A percentile compares a stretch with the other conserved stretches of the same genome.
Evolutionary conservation across 2,888 invertebrate genomes (phyloP).

Genomic region (Dicranocentrus wangi): DNA sequence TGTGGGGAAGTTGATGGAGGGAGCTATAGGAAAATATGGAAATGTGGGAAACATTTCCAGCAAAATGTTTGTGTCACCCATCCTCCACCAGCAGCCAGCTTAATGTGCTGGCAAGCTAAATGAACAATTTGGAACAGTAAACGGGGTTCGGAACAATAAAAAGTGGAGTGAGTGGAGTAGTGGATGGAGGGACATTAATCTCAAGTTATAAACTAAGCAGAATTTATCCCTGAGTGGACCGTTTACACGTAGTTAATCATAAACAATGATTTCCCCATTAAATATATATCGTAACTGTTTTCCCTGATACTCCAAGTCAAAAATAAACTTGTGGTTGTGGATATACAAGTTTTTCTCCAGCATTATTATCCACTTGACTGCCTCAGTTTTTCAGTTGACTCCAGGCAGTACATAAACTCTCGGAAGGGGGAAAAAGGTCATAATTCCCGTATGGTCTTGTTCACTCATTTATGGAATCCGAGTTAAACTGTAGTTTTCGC

Average conservation of each 20-base stretch:
- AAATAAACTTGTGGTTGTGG: not conserved
- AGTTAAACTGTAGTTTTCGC: constrained; percentile 5
- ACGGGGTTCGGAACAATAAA: too few species aligned
- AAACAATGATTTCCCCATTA: constrained; percentile 45
- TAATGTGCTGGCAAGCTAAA: too few species aligned
- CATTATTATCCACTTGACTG: constrained; percentile 53
- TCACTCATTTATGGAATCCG: not conserved
- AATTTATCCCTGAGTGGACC: too few species aligned
- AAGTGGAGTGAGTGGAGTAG: too few species aligned
- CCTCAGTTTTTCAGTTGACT: constrained; percentile 35
- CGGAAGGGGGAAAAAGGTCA: constrained; percentile 32
- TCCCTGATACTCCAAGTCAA: too few species aligned
- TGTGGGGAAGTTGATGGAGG: not conserved
- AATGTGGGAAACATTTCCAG: too few species aligned
- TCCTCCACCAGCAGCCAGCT: too few species aligned
- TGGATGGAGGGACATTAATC: too few species aligned
- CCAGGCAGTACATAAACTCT: constrained; percentile 49
- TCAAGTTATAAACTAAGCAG: too few species aligned
- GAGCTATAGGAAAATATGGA: too few species aligned
- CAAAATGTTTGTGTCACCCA: too few species aligned
- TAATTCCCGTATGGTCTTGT: constrained; percentile 30
- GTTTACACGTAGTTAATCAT: constrained; percentile 37
- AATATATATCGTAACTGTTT: constrained; percentile 2
- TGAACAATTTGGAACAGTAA: too few species aligned
- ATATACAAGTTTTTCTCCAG: constrained; percentile 1